These are phyloP conservation scores for Drosophila virilis DNA, from an alignment of 1,140 invertebrate genomes.

Conservation along the genomic window DNA sequence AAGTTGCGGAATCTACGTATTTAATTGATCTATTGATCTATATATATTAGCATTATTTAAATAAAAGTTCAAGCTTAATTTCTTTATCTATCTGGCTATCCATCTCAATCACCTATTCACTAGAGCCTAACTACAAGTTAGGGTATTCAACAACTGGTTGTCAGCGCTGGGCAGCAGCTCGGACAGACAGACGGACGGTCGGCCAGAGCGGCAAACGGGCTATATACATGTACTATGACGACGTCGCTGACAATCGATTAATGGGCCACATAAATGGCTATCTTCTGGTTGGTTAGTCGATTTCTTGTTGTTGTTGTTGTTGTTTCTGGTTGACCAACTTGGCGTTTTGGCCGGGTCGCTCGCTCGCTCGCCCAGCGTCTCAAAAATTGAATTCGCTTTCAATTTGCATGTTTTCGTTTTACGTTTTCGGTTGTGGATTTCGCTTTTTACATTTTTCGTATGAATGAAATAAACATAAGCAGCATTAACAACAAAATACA, in stretches of 20 bases:
- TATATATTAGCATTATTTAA: no score
- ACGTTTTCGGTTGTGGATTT: constrained; percentile 44
- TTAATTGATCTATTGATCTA: no score
- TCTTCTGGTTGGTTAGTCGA: constrained; percentile 70
- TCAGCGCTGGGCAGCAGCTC: constrained; percentile 39
- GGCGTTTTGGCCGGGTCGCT: constrained; percentile 23
- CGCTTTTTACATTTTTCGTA: constrained; percentile 50
- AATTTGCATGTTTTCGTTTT: constrained; percentile 75
- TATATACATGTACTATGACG: constrained; percentile 57
- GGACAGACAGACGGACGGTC: constrained; percentile 4
- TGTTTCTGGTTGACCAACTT: constrained; percentile 33
- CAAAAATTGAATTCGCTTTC: constrained; percentile 71
- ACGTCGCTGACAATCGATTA: constrained; percentile 79
- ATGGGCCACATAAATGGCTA: constrained; percentile 81
- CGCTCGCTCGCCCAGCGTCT: constrained; percentile 8
- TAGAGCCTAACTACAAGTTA: background rate
- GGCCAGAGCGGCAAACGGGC: background rate
- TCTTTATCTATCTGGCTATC: background rate
- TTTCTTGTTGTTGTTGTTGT: constrained; percentile 7
- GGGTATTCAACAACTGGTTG: constrained; percentile 63
- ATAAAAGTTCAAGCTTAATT: no score
- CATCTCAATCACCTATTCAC: background rate
- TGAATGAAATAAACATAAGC: constrained; percentile 76
- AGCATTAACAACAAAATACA: constrained; percentile 63
- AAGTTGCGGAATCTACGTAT: no score